phyloP scores from a whole-genome alignment of 2,113 vertebrate species.

The Nesospiza acunhae region DNA sequence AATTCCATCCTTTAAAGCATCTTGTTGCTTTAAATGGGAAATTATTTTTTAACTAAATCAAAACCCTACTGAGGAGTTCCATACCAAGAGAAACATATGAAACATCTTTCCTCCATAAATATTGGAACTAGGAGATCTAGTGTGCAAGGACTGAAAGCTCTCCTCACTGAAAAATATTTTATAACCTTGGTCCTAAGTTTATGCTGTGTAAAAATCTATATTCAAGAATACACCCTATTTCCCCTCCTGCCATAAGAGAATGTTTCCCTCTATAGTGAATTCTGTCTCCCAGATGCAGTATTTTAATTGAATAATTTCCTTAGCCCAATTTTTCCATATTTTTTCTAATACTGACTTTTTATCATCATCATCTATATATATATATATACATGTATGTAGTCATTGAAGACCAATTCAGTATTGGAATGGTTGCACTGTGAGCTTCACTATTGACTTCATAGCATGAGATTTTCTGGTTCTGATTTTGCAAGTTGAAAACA shows the following conservation, averaged over 20 bases:
- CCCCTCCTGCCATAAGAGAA: not conserved
- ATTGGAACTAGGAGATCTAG: not conserved
- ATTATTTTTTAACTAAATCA: not conserved
- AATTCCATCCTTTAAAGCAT: not conserved
- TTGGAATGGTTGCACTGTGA: not conserved
- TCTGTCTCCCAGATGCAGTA: not conserved
- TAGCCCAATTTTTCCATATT: not conserved
- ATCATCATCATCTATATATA: not conserved
- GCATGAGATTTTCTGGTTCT: constrained; percentile 13
- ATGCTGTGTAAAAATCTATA: not conserved
- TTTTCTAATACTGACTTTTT: not conserved
- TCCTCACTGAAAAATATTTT: not conserved
- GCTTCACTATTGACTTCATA: not conserved
- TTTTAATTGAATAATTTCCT: not conserved
- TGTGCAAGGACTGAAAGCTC: not conserved
- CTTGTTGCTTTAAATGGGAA: not conserved
- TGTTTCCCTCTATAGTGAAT: not conserved
- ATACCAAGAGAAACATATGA: not conserved
- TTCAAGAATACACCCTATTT: not conserved
- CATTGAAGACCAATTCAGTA: not conserved
- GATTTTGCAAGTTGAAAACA: constrained; percentile 14
- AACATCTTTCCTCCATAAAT: not conserved
- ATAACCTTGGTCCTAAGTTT: not conserved
- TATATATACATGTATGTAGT: not conserved
- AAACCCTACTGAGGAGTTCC: not conserved